Percentiles rank a stretch among this genome's conserved stretches.
Conservation (phyloP, 1,140 invertebrate genomes). For the Andrena cerasifolii region DNA sequence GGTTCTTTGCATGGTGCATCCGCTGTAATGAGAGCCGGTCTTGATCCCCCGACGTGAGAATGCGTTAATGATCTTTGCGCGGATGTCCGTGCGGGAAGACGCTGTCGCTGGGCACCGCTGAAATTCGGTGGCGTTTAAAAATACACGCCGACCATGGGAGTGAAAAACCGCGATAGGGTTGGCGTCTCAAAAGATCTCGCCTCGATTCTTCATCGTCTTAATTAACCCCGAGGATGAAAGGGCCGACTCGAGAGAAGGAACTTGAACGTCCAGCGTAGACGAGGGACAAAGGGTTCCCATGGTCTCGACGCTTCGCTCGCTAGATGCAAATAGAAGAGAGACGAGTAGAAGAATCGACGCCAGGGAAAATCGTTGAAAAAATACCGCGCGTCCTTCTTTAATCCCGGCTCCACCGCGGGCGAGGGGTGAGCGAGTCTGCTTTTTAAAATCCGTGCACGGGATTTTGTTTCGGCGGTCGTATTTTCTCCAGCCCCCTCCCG, state of each 20-base stretch:
- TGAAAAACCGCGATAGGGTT: not conserved
- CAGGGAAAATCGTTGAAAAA: conserved; percentile 58
- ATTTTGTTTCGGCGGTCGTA: conserved; percentile 41
- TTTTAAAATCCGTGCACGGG: conserved; percentile 47
- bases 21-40: conserved; percentile 55
- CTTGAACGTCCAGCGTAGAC: not conserved
- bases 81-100: not conserved
- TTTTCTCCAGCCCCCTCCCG: conserved; percentile 20
- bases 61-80: conserved; percentile 48
- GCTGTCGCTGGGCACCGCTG: not conserved
- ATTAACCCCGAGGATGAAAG: no score
- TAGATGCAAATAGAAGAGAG: no score
- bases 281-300: no score
- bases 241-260: not conserved
- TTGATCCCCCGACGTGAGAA: conserved; percentile 51
- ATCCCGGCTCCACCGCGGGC: conserved; percentile 34
- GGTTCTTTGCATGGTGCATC: conserved; percentile 60
- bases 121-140: not conserved
- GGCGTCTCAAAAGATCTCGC: not conserved
- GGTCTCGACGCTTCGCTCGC: no score
- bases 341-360: conserved; percentile 18
- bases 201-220: no score
- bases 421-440: not conserved
- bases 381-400: conserved; percentile 47
- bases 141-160: not conserved